A percentile compares a stretch with the other conserved stretches of the same genome.
Evolutionary conservation across 2,113 vertebrate genomes (phyloP).

Genomic region (Nesoenas mayeri): DNA sequence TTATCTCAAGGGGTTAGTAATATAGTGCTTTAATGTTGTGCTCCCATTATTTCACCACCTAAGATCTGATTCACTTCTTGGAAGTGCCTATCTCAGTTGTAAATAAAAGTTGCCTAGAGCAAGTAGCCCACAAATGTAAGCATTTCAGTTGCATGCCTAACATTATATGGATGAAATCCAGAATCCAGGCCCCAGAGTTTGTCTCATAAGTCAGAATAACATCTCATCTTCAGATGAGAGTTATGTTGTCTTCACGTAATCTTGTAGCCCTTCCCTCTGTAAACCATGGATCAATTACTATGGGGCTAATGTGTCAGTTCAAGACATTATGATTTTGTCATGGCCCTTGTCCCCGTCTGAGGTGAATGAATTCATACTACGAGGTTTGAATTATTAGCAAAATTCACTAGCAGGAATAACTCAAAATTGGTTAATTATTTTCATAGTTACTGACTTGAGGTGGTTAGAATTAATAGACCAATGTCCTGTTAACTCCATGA

Average conservation of each 20-base stretch:
- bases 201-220: background rate
- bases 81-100: conserved; percentile 1
- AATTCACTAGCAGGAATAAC: background rate
- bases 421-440: background rate
- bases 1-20: conserved; percentile 28
- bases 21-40: background rate
- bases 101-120: conserved; percentile 22
- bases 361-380: background rate
- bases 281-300: background rate
- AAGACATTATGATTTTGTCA: background rate
- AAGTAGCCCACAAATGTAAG: background rate
- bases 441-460: background rate
- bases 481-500: background rate
- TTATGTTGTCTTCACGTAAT: background rate
- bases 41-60: conserved; percentile 7
- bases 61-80: conserved; percentile 33
- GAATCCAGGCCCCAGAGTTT: background rate
- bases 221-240: background rate
- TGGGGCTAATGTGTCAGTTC: background rate
- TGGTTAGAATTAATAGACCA: background rate
- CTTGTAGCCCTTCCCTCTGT: background rate
- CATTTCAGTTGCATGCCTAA: background rate
- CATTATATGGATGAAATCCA: background rate
- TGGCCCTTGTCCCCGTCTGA: background rate
- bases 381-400: background rate